phyloP scores from a whole-genome alignment of 2,797 vertebrate species.

The Scarus forsteni region DNA sequence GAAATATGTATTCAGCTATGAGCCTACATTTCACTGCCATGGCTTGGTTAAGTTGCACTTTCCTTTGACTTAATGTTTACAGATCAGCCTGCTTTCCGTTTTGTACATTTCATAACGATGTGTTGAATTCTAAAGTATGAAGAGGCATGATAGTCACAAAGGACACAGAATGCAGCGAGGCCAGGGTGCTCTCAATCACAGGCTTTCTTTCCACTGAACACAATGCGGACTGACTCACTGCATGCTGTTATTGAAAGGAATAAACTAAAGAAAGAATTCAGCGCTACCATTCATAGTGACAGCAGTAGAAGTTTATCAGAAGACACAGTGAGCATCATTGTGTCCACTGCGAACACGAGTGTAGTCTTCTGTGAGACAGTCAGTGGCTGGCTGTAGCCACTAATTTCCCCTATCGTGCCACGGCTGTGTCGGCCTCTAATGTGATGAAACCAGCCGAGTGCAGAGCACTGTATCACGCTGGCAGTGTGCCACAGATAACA shows the following conservation, averaged over 20 bases:
- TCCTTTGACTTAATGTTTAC: background rate
- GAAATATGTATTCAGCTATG: background rate
- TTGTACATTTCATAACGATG: background rate
- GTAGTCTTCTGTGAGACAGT: slow-evolving; percentile 54
- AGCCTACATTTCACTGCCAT: background rate
- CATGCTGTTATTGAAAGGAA: slow-evolving; percentile 7
- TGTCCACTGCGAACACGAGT: slow-evolving; percentile 40
- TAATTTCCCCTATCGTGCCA: slow-evolving; percentile 68
- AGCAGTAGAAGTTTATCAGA: slow-evolving; percentile 33
- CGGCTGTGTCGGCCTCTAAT: slow-evolving; percentile 67
- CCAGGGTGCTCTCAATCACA: background rate
- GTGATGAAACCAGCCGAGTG: slow-evolving; percentile 75
- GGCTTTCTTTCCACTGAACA: background rate
- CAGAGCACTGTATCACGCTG: slow-evolving; percentile 69
- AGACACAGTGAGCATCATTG: slow-evolving; percentile 31
- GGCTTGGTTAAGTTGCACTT: background rate
- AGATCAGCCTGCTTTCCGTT: background rate
- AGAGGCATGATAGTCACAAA: slow-evolving; percentile 8
- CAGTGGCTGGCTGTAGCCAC: slow-evolving; percentile 46
- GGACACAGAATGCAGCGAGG: slow-evolving; percentile 8
- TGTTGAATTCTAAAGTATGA: slow-evolving; percentile 8
- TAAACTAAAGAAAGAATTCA: slow-evolving; percentile 15
- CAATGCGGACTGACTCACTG: background rate
- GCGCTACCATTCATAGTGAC: background rate
- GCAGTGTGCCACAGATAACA: slow-evolving; percentile 73